These are phyloP conservation scores for Cardiocondyla obscurior DNA, from an alignment of 1,140 invertebrate genomes.

Conservation along the genomic window DNA sequence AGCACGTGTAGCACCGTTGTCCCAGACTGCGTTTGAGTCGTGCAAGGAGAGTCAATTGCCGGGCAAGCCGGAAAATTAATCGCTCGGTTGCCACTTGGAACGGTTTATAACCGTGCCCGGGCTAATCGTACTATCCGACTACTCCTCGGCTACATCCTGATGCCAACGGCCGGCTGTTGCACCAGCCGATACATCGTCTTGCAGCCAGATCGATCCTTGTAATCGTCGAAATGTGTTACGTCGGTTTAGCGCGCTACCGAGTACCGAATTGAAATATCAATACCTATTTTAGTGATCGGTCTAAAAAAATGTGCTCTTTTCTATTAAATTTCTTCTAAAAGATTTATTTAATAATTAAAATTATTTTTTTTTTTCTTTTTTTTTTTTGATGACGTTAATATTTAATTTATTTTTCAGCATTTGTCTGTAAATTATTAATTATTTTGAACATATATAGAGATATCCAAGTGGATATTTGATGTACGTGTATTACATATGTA, in stretches of 20 bases:
- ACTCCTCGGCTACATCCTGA: slow-evolving; percentile 22
- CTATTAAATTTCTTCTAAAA: background rate
- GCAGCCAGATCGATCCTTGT: slow-evolving; percentile 38
- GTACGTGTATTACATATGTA: background rate
- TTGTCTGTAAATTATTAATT: background rate
- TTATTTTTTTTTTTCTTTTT: no score
- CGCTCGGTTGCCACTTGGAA: slow-evolving; percentile 49
- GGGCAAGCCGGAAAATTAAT: slow-evolving; percentile 56
- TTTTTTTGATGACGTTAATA: background rate
- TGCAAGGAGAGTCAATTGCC: slow-evolving; percentile 52
- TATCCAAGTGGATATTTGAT: background rate
- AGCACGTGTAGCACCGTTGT: slow-evolving; percentile 38
- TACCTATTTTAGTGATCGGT: background rate
- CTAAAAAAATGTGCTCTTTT: background rate
- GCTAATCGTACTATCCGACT: slow-evolving; percentile 46
- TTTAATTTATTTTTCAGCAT: background rate
- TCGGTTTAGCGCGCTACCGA: slow-evolving; percentile 30
- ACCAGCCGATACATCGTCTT: slow-evolving; percentile 39
- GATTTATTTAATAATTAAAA: background rate
- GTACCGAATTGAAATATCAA: slow-evolving; percentile 2
- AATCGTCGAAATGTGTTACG: slow-evolving; percentile 50
- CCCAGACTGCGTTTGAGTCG: slow-evolving; percentile 27
- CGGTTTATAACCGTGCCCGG: slow-evolving; percentile 42
- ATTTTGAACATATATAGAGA: background rate
- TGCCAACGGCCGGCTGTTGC: slow-evolving; percentile 41